Evolutionary conservation across 2,888 invertebrate species (phyloP), one percentile per base, ranked within the genome.

Genomic region (Drosophila anomalata): DNA sequence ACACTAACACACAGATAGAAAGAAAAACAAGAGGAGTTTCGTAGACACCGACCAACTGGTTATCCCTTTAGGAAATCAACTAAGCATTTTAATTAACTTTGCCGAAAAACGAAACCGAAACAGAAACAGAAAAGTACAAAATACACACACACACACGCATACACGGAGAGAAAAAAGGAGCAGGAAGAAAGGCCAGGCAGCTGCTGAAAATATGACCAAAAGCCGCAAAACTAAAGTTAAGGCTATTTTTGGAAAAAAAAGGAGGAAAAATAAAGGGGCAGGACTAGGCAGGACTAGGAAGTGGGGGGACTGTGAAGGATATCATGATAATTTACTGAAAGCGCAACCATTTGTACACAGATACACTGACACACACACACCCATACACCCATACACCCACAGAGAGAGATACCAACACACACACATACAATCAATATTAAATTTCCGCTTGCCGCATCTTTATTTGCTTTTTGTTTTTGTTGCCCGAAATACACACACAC

Each of bases 301-400:
- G 57, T 41, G 55, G n/a, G 33, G 39, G 66, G 26, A 22, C 17
- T 4, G 3, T 24, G 5, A 24, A 54, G 56, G 71, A 68, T 78
- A 82, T 84, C 81, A 86, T 80, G 84, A 84, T 82, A 86, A 82
- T 86, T 80, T 78, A 82, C 53, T 82, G 81, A 86, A 82, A 84
- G 73, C 84, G 81, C 78, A 78, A 78, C 87, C 84, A 80, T 78
- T 81, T 86, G 75, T 66, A 54, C 69, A 62, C 65, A 76, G 65
- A 73, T 50, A 52, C 56, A 17, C 63, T 20, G 36, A 8, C 54
- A 12, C 46, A 24, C 48, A 33, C 50, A 41, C 47, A 33, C 52
- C 51, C 52, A 58, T n/a, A 31, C 58, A 12, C 24, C 31, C 24
- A 11, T 48, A 44, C 47, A 52, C 46, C 7, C 24, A 36, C 46